phyloP scores from a whole-genome alignment of 2,113 vertebrate genomes.

The Oryzias woworae region DNA sequence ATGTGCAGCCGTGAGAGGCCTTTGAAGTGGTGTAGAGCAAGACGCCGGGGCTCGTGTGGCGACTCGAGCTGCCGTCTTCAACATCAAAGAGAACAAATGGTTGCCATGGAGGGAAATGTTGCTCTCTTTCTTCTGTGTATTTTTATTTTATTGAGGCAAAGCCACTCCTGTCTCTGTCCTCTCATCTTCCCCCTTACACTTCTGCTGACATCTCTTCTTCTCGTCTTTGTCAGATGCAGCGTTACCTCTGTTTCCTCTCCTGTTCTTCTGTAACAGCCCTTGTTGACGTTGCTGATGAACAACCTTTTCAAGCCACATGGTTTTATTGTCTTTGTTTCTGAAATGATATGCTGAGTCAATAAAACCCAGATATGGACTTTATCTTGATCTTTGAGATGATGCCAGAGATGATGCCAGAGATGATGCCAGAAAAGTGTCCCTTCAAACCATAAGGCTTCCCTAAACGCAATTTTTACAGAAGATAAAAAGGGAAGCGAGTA shows the following conservation, averaged over 20 bases:
- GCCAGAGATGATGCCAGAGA: too few relatives aligned
- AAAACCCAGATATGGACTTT: too few relatives aligned
- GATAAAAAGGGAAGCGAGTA: too few relatives aligned
- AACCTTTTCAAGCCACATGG: too few relatives aligned
- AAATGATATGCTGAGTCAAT: too few relatives aligned
- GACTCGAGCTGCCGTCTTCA: conserved; percentile 15
- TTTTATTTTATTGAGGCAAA: not conserved
- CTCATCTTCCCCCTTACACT: not conserved
- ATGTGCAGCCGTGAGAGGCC: conserved; percentile 30
- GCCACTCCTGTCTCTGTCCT: not conserved
- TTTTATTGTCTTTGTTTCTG: too few relatives aligned
- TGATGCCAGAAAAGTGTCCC: too few relatives aligned
- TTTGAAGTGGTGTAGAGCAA: conserved; percentile 48
- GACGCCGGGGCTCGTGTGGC: conserved; percentile 9
- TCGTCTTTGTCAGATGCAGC: not conserved
- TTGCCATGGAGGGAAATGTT: conserved; percentile 33
- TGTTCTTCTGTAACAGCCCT: not conserved
- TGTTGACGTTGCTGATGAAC: too few relatives aligned
- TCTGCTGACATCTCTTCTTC: not conserved
- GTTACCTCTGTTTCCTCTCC: not conserved
- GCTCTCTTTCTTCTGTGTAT: conserved; percentile 1
- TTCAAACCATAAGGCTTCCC: too few relatives aligned
- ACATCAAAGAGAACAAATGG: conserved; percentile 46
- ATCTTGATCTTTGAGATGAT: too few relatives aligned
- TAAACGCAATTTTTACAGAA: too few relatives aligned